Evolutionary conservation across 2,888 invertebrate genomes (phyloP), one percentile per base, ranked within the genome.

Genomic region (Galeruca laticollis): DNA sequence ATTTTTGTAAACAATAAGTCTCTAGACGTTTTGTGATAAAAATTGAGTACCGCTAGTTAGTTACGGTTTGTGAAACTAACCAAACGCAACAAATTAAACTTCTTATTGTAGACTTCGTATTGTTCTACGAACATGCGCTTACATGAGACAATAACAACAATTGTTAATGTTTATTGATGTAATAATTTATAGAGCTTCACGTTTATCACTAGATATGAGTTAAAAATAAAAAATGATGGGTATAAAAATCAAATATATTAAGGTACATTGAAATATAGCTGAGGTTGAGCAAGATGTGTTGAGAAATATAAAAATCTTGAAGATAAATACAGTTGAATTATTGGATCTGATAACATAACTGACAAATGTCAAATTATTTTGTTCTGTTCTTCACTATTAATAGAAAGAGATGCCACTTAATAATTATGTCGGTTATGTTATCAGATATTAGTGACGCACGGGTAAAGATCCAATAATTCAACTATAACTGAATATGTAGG

Each of bases 151-250:
- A 26, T 10, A 52, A 56, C 33, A 33, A 33, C 13, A 13, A 56
- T 56, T 56, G 21, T 56, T 56, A 11, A 33, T 56, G 31, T 56
- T 56, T 15, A 56, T 56, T 56, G 56, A 33, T 56, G 56, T 56
- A 56, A 56, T 56, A 56, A 56, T 56, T 56, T 56, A 56, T 56
- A 56, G n/a, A 4, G 15, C 56, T 21, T 21, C 15, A 33, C 26
- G 15, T 56, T n/a, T 10, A 33, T 13, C 15, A 15, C 33, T 15
- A 56, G 33, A 56, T n/a, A n/a, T n/a, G n/a, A 56, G 56, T 31
- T 15, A 11, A 56, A n/a, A 56, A 31, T 56, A n/a, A 33, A 56
- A 56, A 21, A 20, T 21, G 51, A 51, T 3, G 21, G 21, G 51
- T 51, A 51, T 51, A 51, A 56, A 33, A 56, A 56, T 56, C 15